These are phyloP conservation scores for Brachyalestes nurse DNA, from an alignment of 2,797 vertebrate genomes.

Conservation along the genomic window DNA sequence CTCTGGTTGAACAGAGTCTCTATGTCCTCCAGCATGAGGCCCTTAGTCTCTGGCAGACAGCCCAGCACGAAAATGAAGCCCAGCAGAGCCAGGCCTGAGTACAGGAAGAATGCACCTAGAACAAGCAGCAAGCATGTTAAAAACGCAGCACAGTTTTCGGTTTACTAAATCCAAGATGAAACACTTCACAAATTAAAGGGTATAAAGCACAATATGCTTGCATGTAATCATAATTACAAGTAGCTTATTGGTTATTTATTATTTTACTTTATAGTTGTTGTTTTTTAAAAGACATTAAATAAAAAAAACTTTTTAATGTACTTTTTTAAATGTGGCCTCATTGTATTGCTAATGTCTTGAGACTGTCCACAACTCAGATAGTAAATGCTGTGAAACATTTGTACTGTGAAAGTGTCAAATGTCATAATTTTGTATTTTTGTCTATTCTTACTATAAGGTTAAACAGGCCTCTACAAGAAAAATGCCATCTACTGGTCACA, in stretches of 20 bases:
- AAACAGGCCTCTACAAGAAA: too few relatives aligned
- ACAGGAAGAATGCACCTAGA: conserved; percentile 94
- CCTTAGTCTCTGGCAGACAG: conserved; percentile 95
- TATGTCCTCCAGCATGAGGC: conserved; percentile 93
- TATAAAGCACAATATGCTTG: not conserved
- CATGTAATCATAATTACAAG: too few relatives aligned
- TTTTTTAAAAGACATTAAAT: too few relatives aligned
- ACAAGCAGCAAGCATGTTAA: not conserved
- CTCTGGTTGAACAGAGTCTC: conserved; percentile 87
- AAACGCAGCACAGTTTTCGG: not conserved
- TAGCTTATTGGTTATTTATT: too few relatives aligned
- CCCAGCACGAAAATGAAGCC: conserved; percentile 88
- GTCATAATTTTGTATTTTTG: not conserved
- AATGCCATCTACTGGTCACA: too few relatives aligned
- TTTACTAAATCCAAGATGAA: not conserved
- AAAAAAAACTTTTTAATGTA: too few relatives aligned
- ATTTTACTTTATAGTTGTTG: too few relatives aligned
- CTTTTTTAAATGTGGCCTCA: not conserved
- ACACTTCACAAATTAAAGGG: not conserved
- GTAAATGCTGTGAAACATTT: not conserved
- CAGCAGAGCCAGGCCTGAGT: conserved; percentile 85
- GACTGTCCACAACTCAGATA: not conserved
- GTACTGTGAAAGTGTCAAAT: not conserved
- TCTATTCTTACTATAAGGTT: too few relatives aligned
- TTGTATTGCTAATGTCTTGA: not conserved